Percentiles rank a stretch among this genome's conserved stretches.
Conservation (phyloP, 2,888 invertebrate genomes). For the Acronicta alni region DNA sequence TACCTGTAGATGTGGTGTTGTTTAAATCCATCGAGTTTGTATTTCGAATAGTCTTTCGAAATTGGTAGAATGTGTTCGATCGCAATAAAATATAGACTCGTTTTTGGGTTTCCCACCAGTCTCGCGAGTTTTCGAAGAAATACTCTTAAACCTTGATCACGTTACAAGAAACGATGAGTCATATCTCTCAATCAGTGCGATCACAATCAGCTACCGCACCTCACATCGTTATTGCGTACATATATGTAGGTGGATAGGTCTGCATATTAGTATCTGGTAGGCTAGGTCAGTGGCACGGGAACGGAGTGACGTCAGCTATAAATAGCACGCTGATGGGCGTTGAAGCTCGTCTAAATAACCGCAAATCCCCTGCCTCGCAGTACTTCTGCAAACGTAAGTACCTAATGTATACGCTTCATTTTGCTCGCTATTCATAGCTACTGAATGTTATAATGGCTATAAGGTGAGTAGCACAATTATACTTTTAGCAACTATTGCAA, state of each 20-base stretch:
- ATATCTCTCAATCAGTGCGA: constrained; percentile 19
- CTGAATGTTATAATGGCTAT: constrained; percentile 20
- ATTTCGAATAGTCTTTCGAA: neutral
- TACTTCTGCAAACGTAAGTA: constrained; percentile 44
- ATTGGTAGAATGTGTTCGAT: neutral
- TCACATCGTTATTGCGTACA: constrained; percentile 21
- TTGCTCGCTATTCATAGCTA: constrained; percentile 32
- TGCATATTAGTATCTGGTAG: constrained; percentile 64
- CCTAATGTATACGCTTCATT: constrained; percentile 26
- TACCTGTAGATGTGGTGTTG: neutral
- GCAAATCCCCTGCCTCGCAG: constrained; percentile 63
- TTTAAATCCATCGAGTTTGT: neutral
- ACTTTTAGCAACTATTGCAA: neutral
- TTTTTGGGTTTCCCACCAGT: neutral
- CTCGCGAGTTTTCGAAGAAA: constrained; percentile 6
- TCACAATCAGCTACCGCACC: constrained; percentile 23
- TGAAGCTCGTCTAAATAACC: constrained; percentile 65
- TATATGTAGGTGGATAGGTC: constrained; percentile 39
- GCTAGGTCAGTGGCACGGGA: constrained; percentile 79
- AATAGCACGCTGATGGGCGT: constrained; percentile 66
- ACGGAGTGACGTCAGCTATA: constrained; percentile 63
- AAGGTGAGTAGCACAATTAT: neutral
- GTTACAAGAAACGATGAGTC: constrained; percentile 34
- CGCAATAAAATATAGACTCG: neutral
- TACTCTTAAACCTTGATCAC: constrained; percentile 16